Conservation (phyloP, 2,888 invertebrate genomes). For the Melanotus villosus region DNA sequence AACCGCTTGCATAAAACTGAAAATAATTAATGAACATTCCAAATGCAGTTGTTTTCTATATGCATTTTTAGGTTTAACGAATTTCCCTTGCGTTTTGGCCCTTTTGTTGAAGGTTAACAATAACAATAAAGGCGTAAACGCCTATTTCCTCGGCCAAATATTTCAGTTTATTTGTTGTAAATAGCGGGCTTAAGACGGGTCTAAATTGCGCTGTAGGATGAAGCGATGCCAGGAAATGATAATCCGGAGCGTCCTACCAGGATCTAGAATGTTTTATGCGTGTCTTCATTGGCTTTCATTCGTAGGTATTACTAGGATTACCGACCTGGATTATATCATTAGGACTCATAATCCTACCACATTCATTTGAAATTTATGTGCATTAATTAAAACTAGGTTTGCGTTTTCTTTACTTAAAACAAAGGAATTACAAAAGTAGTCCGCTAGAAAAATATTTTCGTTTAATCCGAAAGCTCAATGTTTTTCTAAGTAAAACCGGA, state of each 20-base stretch:
- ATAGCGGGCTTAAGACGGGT: conserved; percentile 39
- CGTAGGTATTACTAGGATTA: conserved; percentile 63
- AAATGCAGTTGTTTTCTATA: too few species aligned
- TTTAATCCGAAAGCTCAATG: too few species aligned
- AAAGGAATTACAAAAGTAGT: background rate
- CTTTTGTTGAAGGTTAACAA: background rate
- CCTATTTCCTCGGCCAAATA: conserved; percentile 30
- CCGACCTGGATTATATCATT: conserved; percentile 64
- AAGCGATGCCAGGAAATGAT: conserved; percentile 50
- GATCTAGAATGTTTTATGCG: conserved; percentile 62
- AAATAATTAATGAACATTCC: too few species aligned
- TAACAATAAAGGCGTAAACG: background rate
- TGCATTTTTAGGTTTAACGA: background rate
- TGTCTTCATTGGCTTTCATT: conserved; percentile 64
- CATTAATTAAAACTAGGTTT: conserved; percentile 45
- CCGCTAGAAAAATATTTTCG: conserved; percentile 18
- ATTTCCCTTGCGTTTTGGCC: background rate
- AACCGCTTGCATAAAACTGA: too few species aligned
- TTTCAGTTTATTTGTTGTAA: conserved; percentile 46
- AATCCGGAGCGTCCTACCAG: conserved; percentile 58
- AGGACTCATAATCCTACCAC: conserved; percentile 60
- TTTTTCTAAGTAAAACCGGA: too few species aligned
- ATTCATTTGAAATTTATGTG: conserved; percentile 63
- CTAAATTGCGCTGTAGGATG: conserved; percentile 42
- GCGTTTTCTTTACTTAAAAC: conserved; percentile 26